These are phyloP conservation scores for Mus pahari DNA, from an alignment of 2,113 vertebrate species.

Conservation along the genomic window DNA sequence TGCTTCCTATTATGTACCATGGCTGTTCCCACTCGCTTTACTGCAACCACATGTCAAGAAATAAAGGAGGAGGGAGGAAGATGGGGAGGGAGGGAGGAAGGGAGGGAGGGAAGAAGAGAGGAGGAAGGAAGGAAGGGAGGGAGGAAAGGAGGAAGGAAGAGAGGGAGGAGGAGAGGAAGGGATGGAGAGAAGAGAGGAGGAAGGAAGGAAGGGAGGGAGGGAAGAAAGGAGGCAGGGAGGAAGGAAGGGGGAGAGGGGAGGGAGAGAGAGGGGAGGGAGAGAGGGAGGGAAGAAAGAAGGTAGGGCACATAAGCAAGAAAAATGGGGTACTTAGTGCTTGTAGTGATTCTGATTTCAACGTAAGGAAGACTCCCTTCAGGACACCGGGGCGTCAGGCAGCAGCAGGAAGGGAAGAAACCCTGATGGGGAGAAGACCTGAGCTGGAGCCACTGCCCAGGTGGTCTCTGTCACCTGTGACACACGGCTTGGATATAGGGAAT, in stretches of 20 bases:
- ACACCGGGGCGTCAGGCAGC: not conserved
- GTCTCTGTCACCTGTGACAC: not conserved
- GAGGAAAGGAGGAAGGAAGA: accelerated
- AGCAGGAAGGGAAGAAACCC: not conserved
- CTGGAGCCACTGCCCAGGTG: not conserved
- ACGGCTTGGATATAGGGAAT: not conserved
- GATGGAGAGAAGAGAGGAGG: accelerated
- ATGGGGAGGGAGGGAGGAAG: no score
- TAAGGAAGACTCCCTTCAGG: not conserved
- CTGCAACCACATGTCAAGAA: not conserved
- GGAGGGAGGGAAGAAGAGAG: no score
- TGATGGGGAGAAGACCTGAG: not conserved
- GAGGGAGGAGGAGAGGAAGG: accelerated
- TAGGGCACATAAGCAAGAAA: not conserved
- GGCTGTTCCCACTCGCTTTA: not conserved
- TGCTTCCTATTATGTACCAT: not conserved
- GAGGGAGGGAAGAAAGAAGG: not conserved
- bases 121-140: no score
- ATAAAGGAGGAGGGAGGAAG: not conserved
- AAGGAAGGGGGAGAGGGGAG: not conserved
- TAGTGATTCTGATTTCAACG: constrained; percentile 26
- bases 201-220: accelerated
- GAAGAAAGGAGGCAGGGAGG: not conserved
- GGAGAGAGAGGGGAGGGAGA: no score
- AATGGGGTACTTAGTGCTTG: not conserved